Evolutionary conservation across 2,888 invertebrate species (phyloP), one percentile per base, ranked within the genome.

Genomic region (Sinohyriopsis cumingii): DNA sequence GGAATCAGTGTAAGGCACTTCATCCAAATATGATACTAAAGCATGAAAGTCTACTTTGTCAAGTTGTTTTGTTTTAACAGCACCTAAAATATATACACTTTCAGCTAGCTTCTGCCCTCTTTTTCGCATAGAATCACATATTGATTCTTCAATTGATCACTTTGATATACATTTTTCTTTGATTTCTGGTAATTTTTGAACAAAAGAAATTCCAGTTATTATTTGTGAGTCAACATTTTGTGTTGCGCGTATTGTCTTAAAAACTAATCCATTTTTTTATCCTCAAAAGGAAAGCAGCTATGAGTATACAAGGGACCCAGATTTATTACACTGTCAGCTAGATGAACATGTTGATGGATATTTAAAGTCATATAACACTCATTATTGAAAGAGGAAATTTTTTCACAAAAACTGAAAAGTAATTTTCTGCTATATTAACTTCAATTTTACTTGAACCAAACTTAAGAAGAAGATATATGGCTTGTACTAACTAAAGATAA

Each of bases 241-340:
- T 12, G 72, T 72, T 15, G 65, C 68, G 59, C 63, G 63, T 19
- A 72, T 68, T 59, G 59, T 68, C 63, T 65, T 65, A 15, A 68
- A 24, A n/a, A 68, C 9, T 33, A 63, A 15, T 24, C 72, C 66
- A 65, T n/a, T n/a, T 72, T 68, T 54, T 68, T 65, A 55, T 72
- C 68, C 55, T 72, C 72, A 60, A 68, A 72, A 20, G 66, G 61
- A 62, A 66, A 72, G 56, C 62, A 72, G 22, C 59, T 65, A 20
- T 68, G 63, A n/a, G 68, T 72, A 55, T 65, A 72, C 22, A 72
- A 56, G 19, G 72, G 72, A 53, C 72, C 72, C 25, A 68, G 20
- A 28, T 59, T 19, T n/a, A 65, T 33, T 0, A 72, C 72, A 62
- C 65, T 62, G 22, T 72, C 72, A 59, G 71, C 60, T n/a, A 71